Percentiles rank a stretch among this genome's conserved stretches.
Evolutionary conservation across 2,888 invertebrate genomes (phyloP).

Genomic region (Steinernema scapterisci): DNA sequence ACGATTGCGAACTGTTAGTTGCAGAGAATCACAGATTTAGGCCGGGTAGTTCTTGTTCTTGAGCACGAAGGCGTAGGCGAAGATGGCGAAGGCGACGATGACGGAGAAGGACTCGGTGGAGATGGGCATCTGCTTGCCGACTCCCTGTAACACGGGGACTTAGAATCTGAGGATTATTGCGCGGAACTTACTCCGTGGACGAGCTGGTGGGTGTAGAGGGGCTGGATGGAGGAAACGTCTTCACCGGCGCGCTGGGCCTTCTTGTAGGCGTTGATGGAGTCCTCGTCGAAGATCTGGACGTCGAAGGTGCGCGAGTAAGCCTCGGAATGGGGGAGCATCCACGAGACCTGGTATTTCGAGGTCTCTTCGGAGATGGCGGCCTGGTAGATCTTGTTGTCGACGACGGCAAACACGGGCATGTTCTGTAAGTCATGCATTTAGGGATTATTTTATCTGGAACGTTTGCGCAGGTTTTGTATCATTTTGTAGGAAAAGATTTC

Average conservation of each 20-base stretch:
- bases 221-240: constrained; percentile 75
- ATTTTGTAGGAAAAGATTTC: no score
- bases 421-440: constrained; percentile 66
- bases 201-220: constrained; percentile 77
- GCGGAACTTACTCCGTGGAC: constrained; percentile 73
- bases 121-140: constrained; percentile 54
- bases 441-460: no score
- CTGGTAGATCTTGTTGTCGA: constrained; percentile 82
- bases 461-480: no score
- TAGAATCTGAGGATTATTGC: neutral
- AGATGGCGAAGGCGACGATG: constrained; percentile 47
- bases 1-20: constrained; percentile 10
- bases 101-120: constrained; percentile 60
- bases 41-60: constrained; percentile 52
- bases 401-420: constrained; percentile 84
- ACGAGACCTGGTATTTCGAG: constrained; percentile 86
- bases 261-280: constrained; percentile 83
- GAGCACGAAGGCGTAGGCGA: constrained; percentile 60
- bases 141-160: constrained; percentile 47
- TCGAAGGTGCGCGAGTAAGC: constrained; percentile 81
- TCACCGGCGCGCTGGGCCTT: constrained; percentile 75
- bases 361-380: constrained; percentile 79
- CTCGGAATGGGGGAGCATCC: constrained; percentile 85
- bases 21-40: constrained; percentile 32
- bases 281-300: constrained; percentile 86